Percentiles rank a stretch among this genome's conserved stretches.
phyloP scores from a whole-genome alignment of 37 sponge, comb jelly and placozoan genomes.

The Amphimedon queenslandica region DNA sequence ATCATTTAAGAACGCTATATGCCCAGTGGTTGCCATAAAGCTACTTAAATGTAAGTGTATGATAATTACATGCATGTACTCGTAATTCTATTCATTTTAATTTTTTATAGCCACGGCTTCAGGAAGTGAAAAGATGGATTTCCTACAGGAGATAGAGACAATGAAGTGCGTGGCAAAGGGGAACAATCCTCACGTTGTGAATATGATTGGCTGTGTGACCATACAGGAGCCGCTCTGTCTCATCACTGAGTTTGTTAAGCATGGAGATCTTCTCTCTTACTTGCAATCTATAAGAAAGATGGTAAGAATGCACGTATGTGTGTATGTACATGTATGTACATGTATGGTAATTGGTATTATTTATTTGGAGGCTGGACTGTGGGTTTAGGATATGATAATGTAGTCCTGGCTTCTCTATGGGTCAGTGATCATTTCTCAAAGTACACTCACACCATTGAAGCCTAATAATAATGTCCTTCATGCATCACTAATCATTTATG shows the following conservation, averaged over 20 bases:
- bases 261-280: conserved; percentile 61
- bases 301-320: conserved; percentile 16
- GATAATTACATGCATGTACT: neutral
- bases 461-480: too few species aligned
- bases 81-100: neutral
- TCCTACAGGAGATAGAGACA: conserved; percentile 40
- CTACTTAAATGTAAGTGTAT: conserved; percentile 37
- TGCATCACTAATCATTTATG: too few species aligned
- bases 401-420: too few species aligned
- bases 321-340: too few species aligned
- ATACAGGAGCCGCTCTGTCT: conserved; percentile 42
- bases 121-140: conserved; percentile 6
- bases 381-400: too few species aligned
- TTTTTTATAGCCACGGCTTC: conserved; percentile 24
- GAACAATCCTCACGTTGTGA: conserved; percentile 53
- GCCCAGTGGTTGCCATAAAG: conserved; percentile 41
- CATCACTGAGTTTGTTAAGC: conserved; percentile 30
- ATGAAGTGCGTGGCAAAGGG: conserved; percentile 29
- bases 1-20: conserved; percentile 41
- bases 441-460: too few species aligned
- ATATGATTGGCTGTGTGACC: conserved; percentile 71
- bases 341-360: too few species aligned
- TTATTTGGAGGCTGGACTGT: too few species aligned
- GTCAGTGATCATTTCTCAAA: too few species aligned
- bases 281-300: conserved; percentile 22